Base-by-base conservation (phyloP, 2,797 vertebrate genomes). In the Rhinatrema bivittatum region DNA sequence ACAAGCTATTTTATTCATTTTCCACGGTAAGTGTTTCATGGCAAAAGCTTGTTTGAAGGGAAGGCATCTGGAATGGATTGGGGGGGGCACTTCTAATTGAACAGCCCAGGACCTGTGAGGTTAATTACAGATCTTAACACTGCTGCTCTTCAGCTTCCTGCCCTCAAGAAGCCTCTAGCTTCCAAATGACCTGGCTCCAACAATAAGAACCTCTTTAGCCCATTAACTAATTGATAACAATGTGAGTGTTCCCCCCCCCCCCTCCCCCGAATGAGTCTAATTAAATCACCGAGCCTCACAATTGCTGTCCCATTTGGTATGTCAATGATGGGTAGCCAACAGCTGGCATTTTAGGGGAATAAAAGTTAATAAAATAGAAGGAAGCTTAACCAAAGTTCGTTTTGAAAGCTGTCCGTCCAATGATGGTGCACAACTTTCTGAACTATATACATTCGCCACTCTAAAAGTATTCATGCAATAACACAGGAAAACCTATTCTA, bases 171-270 rank as follows among this genome's bases (percentile, higher is more conserved):
- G 75, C 75, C 73, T 78, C 63, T 62, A 65, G 78, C 74, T 83
- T 87, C 82, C 79, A 76, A 84, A 75, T 76, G 79, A 85, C 81
- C 82, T 83, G 82, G 72, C 80, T 81, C 53, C 56, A 62, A 82
- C 76, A 82, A 84, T 78, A 74, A 73, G 68, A 65, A 77, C 79
- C 79, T 78, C 80, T 77, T 78, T 81, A 82, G 76, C 76, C 78
- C 71, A 81, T 84, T 84, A 84, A 84, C 82, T 87, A 84, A 85
- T 84, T 87, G 85, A 86, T 84, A 84, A 83, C 82, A 83, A 86
- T 72, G 79, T 76, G 78, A 82, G 74, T 81, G 71, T 84, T 82
- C n/a, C n/a, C n/a, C n/a, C n/a, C n/a, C n/a, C n/a, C n/a, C n/a
- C n/a, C n/a, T n/a, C n/a, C n/a, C n/a, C 76, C 67, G 70, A 85